These are phyloP conservation scores for Autographa pulchrina DNA, from an alignment of 2,888 invertebrate genomes.

Conservation along the genomic window DNA sequence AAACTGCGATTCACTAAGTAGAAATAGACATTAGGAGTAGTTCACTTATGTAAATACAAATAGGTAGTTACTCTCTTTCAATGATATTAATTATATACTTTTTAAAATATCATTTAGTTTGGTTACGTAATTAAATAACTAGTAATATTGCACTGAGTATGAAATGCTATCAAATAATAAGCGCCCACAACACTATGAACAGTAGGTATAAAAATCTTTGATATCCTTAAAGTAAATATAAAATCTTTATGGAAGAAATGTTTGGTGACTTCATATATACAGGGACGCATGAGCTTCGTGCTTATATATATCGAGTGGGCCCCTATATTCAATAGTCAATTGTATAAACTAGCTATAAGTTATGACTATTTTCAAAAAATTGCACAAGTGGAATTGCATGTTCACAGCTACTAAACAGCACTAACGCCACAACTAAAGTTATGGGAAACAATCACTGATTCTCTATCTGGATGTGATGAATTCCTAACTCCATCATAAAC, in stretches of 20 bases:
- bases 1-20: slow-evolving; percentile 84
- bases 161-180: slow-evolving; percentile 89
- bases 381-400: slow-evolving; percentile 89
- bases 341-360: slow-evolving; percentile 88
- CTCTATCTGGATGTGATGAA: slow-evolving; percentile 74
- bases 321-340: slow-evolving; percentile 88
- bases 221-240: slow-evolving; percentile 87
- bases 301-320: slow-evolving; percentile 84
- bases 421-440: slow-evolving; percentile 79
- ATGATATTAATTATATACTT: slow-evolving; percentile 85
- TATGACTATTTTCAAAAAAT: slow-evolving; percentile 88
- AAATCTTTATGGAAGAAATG: slow-evolving; percentile 87
- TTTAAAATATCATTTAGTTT: slow-evolving; percentile 90
- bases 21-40: slow-evolving; percentile 82
- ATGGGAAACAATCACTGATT: slow-evolving; percentile 78
- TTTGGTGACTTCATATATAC: slow-evolving; percentile 82
- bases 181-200: slow-evolving; percentile 86
- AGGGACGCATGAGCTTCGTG: slow-evolving; percentile 81
- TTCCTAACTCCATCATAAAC: slow-evolving; percentile 72
- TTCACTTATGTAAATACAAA: slow-evolving; percentile 87
- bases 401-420: slow-evolving; percentile 87
- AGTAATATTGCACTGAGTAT: slow-evolving; percentile 91
- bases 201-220: slow-evolving; percentile 84
- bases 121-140: slow-evolving; percentile 90
- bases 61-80: slow-evolving; percentile 87